phyloP scores from a whole-genome alignment of 2,797 vertebrate genomes.

The Myotis daubentonii region DNA sequence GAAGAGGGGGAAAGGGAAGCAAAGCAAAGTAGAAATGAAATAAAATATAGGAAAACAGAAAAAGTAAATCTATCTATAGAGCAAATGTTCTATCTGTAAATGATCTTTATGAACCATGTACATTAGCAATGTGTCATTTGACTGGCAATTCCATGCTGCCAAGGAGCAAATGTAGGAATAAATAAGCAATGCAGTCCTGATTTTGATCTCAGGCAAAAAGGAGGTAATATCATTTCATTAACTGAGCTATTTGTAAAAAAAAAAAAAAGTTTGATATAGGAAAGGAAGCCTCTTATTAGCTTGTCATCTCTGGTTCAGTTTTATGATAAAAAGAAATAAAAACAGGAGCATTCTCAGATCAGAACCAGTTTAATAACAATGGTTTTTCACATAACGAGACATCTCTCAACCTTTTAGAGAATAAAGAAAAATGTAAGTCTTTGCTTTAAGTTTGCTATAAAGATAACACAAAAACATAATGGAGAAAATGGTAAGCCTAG shows the following conservation, averaged over 20 bases:
- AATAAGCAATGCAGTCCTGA: not conserved
- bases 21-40: not conserved
- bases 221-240: not conserved
- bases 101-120: not conserved
- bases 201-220: constrained; percentile 22
- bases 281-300: not conserved
- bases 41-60: not conserved
- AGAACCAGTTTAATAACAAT: not conserved
- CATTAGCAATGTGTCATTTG: not conserved
- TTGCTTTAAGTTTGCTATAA: not conserved
- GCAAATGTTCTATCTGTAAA: not conserved
- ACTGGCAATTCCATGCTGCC: not conserved
- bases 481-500: not conserved
- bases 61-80: not conserved
- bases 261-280: not conserved
- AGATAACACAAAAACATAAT: constrained; percentile 5
- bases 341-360: not conserved
- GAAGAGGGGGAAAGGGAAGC: not conserved
- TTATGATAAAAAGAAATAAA: constrained; percentile 2
- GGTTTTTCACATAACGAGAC: not conserved
- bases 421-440: not conserved
- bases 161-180: not conserved
- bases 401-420: not conserved
- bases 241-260: not conserved
- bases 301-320: constrained; percentile 14